These are phyloP conservation scores for Acridotheres tristis DNA, from an alignment of 2,797 vertebrate species.

Conservation along the genomic window DNA sequence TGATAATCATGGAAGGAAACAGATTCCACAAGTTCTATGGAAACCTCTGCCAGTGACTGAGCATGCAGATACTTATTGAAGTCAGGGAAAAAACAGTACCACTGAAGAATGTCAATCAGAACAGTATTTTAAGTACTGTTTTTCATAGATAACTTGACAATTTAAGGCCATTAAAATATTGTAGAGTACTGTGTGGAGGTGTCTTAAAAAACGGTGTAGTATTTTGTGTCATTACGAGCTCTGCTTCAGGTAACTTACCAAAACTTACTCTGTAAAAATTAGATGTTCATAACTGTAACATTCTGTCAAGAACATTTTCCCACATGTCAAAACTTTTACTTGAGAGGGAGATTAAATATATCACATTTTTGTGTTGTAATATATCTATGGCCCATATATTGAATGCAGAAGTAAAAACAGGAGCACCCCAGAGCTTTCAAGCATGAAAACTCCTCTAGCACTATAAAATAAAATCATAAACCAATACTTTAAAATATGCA, in stretches of 20 bases:
- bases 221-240: not conserved
- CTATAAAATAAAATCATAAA: not conserved
- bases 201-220: not conserved
- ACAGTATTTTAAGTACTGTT: not conserved
- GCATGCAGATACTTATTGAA: not conserved
- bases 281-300: not conserved
- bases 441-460: not conserved
- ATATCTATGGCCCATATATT: not conserved
- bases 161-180: not conserved
- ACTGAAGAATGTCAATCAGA: not conserved
- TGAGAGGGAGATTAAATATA: not conserved
- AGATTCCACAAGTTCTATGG: not conserved
- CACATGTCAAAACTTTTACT: not conserved
- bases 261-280: not conserved
- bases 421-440: not conserved
- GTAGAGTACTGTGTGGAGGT: rapidly evolving
- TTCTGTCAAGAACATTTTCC: not conserved
- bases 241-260: not conserved
- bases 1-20: not conserved
- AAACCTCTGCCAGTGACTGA: not conserved
- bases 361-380: not conserved
- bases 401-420: not conserved
- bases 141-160: not conserved
- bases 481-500: not conserved
- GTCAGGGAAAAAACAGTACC: not conserved